phyloP scores from a whole-genome alignment of 2,888 invertebrate species.

The Ochropleura leucogaster region DNA sequence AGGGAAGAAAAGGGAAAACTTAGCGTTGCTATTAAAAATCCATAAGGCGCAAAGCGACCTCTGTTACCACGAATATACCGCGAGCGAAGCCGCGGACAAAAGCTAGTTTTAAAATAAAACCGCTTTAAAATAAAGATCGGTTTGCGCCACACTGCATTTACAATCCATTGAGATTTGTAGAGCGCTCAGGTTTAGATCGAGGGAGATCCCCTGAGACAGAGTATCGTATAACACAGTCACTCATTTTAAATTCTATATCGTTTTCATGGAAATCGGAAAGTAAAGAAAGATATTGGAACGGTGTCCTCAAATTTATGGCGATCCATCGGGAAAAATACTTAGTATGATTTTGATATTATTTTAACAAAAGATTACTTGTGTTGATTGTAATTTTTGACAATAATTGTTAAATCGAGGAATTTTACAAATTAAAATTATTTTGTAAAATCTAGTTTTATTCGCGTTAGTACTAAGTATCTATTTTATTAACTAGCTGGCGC shows the following conservation, averaged over 20 bases:
- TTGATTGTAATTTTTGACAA: background rate
- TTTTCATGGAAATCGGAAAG: slow-evolving; percentile 35
- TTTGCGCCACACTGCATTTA: slow-evolving; percentile 2
- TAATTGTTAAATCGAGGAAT: background rate
- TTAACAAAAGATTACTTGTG: no score
- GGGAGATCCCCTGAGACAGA: slow-evolving; percentile 20
- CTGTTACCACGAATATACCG: no score
- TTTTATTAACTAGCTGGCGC: background rate
- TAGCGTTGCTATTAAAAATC: no score
- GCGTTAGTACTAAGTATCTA: background rate
- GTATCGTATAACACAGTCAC: slow-evolving; percentile 31
- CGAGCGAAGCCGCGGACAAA: no score
- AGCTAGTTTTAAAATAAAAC: background rate
- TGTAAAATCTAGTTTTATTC: background rate
- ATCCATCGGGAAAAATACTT: background rate
- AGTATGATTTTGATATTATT: no score
- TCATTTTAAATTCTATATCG: slow-evolving; percentile 43
- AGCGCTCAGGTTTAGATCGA: slow-evolving; percentile 31
- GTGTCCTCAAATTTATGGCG: slow-evolving; percentile 18
- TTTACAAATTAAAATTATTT: background rate
- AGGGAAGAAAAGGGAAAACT: no score
- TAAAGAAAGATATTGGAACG: slow-evolving; percentile 21
- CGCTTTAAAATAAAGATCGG: background rate
- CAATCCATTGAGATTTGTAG: slow-evolving; percentile 35
- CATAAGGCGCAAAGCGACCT: no score